A percentile compares a stretch with the other conserved stretches of the same genome.
These are phyloP conservation scores for Teleopsis dalmanni DNA, from an alignment of 1,140 invertebrate genomes.

Conservation along the genomic window DNA sequence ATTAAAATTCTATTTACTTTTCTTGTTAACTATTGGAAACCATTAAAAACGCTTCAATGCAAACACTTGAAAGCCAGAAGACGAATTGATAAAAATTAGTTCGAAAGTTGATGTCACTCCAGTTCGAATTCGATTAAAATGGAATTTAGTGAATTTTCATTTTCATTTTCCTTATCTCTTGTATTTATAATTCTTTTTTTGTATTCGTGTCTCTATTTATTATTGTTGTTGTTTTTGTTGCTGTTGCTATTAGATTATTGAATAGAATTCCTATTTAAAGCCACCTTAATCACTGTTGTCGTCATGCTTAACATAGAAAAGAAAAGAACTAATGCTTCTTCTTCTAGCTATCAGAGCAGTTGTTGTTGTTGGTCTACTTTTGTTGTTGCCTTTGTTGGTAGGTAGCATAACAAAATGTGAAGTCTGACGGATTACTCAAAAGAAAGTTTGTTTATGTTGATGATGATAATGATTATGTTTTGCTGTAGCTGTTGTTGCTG, in stretches of 20 bases:
- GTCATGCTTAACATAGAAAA: neutral
- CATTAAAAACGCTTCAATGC: too few relatives aligned
- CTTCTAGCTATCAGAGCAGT: neutral
- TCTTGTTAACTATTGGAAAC: too few relatives aligned
- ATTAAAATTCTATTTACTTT: too few relatives aligned
- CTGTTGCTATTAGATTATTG: slow-evolving; percentile 6
- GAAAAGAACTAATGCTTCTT: neutral
- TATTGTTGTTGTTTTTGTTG: neutral
- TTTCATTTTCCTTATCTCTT: neutral
- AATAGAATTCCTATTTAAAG: slow-evolving; percentile 13
- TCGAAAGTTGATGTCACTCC: too few relatives aligned
- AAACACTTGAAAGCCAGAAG: too few relatives aligned
- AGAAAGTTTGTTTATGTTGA: neutral
- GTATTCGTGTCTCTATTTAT: neutral
- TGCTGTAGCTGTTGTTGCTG: too few relatives aligned
- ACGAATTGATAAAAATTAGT: too few relatives aligned
- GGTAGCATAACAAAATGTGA: neutral
- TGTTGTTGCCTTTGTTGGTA: neutral
- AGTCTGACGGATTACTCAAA: slow-evolving; percentile 6
- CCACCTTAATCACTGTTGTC: slow-evolving; percentile 12
- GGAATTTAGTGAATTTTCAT: slow-evolving; percentile 9
- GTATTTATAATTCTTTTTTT: neutral
- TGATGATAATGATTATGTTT: too few relatives aligned
- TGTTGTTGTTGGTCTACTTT: neutral
- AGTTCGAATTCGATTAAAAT: slow-evolving; percentile 10